These are phyloP conservation scores for Rhagium mordax DNA, from an alignment of 2,888 invertebrate genomes.

Conservation along the genomic window DNA sequence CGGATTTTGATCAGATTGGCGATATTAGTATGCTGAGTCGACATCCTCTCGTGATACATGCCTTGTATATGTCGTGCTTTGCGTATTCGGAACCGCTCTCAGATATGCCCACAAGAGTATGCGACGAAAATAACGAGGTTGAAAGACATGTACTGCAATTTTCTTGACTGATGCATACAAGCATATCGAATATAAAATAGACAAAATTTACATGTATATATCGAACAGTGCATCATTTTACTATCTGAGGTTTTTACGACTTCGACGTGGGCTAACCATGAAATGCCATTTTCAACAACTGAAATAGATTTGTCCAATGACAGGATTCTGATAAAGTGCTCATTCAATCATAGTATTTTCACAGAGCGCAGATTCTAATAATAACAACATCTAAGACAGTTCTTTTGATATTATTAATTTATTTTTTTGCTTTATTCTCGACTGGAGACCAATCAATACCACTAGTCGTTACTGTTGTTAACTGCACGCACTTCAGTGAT, in stretches of 20 bases:
- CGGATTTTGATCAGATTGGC: conserved; percentile 55
- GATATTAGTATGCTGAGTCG: conserved; percentile 56
- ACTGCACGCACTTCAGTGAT: too few relatives aligned
- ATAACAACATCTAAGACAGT: neutral
- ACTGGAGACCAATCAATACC: too few relatives aligned
- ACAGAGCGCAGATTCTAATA: neutral
- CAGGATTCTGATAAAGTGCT: conserved; percentile 4
- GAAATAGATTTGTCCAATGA: conserved; percentile 17
- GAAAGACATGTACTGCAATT: conserved; percentile 48
- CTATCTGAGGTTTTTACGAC: conserved; percentile 22
- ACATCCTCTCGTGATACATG: conserved; percentile 50
- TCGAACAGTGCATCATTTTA: conserved; percentile 35
- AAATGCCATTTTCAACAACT: conserved; percentile 13
- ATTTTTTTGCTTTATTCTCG: too few relatives aligned
- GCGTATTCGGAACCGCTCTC: conserved; percentile 28
- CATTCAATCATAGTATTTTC: neutral
- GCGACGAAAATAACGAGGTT: conserved; percentile 57
- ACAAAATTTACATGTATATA: conserved; percentile 50
- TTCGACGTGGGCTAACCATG: conserved; percentile 25
- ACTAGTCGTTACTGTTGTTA: too few relatives aligned
- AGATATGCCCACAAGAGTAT: conserved; percentile 53
- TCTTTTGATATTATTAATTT: too few relatives aligned
- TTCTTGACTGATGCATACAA: conserved; percentile 54
- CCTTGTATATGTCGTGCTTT: conserved; percentile 32
- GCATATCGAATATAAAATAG: conserved; percentile 55